phyloP scores from a whole-genome alignment of 2,888 invertebrate species.

The Thymelicus lineola region DNA sequence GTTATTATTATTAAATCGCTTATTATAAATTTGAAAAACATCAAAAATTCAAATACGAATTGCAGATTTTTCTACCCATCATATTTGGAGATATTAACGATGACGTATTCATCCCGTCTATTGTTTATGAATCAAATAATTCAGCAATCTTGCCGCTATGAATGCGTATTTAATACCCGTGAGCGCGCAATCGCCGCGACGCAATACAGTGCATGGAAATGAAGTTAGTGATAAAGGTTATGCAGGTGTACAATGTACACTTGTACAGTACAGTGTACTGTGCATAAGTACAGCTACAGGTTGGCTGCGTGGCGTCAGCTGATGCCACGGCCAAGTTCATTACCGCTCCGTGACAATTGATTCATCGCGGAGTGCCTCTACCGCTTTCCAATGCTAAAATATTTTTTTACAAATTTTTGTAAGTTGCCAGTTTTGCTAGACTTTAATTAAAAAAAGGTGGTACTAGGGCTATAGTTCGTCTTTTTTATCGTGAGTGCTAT shows the following conservation, averaged over 20 bases:
- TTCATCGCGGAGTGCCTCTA: conserved; percentile 68
- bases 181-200: not conserved
- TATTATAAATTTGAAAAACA: no score
- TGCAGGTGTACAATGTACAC: conserved; percentile 47
- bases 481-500: no score
- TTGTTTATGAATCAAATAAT: not conserved
- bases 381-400: conserved; percentile 65
- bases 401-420: conserved; percentile 55
- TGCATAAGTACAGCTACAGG: conserved; percentile 24
- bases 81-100: no score
- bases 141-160: not conserved
- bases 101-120: no score
- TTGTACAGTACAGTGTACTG: no score
- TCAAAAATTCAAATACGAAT: no score
- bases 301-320: conserved; percentile 63
- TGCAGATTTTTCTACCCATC: no score
- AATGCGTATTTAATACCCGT: conserved; percentile 1
- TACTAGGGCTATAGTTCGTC: no score
- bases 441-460: no score
- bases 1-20: no score
- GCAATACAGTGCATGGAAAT: conserved; percentile 7
- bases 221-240: conserved; percentile 23
- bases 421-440: not conserved
- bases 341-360: conserved; percentile 76
- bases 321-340: conserved; percentile 81